Percentiles rank a stretch among this genome's conserved stretches.
Conservation (phyloP, 2,888 invertebrate species). For the Acleris sparsana region DNA sequence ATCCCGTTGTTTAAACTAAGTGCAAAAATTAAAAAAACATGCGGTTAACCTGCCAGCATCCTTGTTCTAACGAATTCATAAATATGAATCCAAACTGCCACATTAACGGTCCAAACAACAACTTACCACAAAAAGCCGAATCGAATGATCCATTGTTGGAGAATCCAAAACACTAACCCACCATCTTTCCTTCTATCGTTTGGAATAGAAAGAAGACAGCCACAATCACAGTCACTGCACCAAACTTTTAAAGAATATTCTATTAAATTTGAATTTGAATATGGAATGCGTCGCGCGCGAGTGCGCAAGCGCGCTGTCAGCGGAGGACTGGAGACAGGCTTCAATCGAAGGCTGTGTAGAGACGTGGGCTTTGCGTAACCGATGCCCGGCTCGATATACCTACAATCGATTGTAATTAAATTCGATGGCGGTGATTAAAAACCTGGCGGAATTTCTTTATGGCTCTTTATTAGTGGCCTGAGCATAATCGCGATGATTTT, state of each 20-base stretch:
- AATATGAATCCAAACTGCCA: slow-evolving; percentile 33
- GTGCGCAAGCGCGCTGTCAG: slow-evolving; percentile 68
- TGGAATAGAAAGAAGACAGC: slow-evolving; percentile 72
- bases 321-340: slow-evolving; percentile 64
- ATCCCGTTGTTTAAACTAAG: neutral
- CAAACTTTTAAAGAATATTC: slow-evolving; percentile 47
- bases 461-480: neutral
- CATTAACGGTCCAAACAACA: slow-evolving; percentile 44
- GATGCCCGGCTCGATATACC: slow-evolving; percentile 38
- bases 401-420: slow-evolving; percentile 43
- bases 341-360: slow-evolving; percentile 58
- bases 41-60: slow-evolving; percentile 7
- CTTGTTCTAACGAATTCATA: slow-evolving; percentile 27
- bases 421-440: slow-evolving; percentile 35
- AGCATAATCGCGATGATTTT: neutral
- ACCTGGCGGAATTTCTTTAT: slow-evolving; percentile 9
- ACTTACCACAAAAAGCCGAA: slow-evolving; percentile 52
- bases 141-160: slow-evolving; percentile 46
- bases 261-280: slow-evolving; percentile 37
- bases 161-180: slow-evolving; percentile 42
- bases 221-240: slow-evolving; percentile 49
- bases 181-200: slow-evolving; percentile 69
- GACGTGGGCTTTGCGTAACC: slow-evolving; percentile 57
- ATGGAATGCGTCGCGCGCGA: slow-evolving; percentile 55
- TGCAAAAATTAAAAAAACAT: neutral